phyloP scores from a whole-genome alignment of 1,140 invertebrate species.

The Hylyphantes graminicola region DNA sequence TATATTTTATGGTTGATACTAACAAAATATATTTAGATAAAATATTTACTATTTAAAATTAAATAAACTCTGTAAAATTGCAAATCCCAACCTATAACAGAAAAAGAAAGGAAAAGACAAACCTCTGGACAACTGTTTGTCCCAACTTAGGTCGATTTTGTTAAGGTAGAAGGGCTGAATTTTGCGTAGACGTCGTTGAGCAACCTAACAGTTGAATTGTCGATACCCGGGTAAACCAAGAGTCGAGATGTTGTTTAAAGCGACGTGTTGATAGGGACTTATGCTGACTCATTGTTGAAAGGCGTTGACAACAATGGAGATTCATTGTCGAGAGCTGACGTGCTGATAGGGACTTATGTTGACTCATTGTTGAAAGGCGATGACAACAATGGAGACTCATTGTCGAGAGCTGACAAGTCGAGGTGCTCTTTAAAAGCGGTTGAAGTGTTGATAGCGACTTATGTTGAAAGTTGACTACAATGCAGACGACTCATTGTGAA shows the following conservation, averaged over 20 bases:
- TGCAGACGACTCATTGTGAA: no score
- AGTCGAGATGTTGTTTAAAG: constrained; percentile 37
- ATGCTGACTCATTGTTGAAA: constrained; percentile 51
- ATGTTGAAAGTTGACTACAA: no score
- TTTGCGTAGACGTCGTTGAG: constrained; percentile 30
- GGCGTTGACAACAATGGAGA: constrained; percentile 56
- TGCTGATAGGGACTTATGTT: constrained; percentile 2
- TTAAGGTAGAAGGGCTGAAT: constrained; percentile 42
- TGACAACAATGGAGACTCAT: constrained; percentile 52
- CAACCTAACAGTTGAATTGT: constrained; percentile 46
- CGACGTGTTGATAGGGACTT: constrained; percentile 20
- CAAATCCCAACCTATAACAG: neutral
- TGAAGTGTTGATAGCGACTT: no score
- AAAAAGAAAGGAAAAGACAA: constrained; percentile 59
- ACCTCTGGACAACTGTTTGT: constrained; percentile 45
- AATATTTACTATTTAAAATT: neutral
- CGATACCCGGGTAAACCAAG: constrained; percentile 36
- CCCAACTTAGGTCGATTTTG: constrained; percentile 36
- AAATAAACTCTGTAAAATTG: no score
- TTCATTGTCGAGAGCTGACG: neutral
- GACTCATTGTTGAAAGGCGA: constrained; percentile 54
- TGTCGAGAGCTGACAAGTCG: no score
- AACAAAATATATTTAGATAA: no score
- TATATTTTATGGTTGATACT: no score
- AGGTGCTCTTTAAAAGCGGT: no score